Base-by-base conservation (phyloP, 2,113 vertebrate species). In the Syngnathus floridae region DNA sequence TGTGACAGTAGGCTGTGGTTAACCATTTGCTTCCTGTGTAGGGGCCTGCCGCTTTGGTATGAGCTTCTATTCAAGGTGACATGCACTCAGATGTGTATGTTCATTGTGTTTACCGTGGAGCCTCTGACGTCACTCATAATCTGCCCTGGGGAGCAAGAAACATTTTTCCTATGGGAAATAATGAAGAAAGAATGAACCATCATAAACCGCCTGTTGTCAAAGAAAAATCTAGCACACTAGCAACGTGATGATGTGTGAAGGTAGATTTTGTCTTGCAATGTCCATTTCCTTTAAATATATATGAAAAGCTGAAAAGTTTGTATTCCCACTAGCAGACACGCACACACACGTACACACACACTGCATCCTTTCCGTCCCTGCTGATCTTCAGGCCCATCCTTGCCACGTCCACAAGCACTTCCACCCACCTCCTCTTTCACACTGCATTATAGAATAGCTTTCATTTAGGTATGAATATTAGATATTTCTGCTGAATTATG, bases 401-500 rank as follows among this genome's bases (percentile, higher is more conserved):
- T 64, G 66, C 63, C 73, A 48, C 71, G 77, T 81, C 82, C 82
- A 74, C 40, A 56, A 56, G 54, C 54, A 56, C 36, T 54, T 74
- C 74, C 73, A 45, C 72, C 68, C 69, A 56, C 52, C 40, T 41
- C 66, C 58, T 73, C 69, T 76, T 79, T 75, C 79, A 79, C 71
- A 75, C 75, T 88, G 84, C 85, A 88, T 88, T 88, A 85, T 87
- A 62, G 77, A 86, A 79, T 72, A 86, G 84, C 82, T 84, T 87
- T 88, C 85, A 87, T 86, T 84, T 86, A 82, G 79, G 80, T 87
- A 87, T 89, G 85, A 89, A 89, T 88, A 87, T 89, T 88, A 84
- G 71, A 89, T 89, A 70, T 76, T 77, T 63, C 77, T 71, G 70
- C 56, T 88, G 77, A 89, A 87, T 88, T 81, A 86, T 88, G 65